Evolutionary conservation across 2,113 vertebrate species (phyloP).

Genomic region (Macrotis lagotis): DNA sequence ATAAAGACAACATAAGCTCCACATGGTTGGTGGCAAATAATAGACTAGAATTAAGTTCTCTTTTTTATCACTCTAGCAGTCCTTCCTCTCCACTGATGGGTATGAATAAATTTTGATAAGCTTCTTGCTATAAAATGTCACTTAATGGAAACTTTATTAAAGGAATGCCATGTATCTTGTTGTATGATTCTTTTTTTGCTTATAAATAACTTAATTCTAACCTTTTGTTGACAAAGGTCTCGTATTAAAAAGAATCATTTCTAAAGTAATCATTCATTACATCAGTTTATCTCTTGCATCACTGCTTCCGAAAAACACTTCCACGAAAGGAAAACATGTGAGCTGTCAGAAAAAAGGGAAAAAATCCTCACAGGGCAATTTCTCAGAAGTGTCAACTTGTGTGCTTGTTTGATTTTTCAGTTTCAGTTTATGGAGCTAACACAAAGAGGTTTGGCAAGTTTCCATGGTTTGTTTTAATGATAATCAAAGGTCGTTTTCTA

Average conservation of each 20-base stretch:
- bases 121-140: background rate
- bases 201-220: background rate
- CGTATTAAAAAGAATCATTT: background rate
- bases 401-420: background rate
- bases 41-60: background rate
- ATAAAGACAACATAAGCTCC: no score
- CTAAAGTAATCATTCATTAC: background rate
- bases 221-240: background rate
- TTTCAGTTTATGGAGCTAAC: background rate
- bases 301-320: background rate
- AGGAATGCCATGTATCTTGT: background rate
- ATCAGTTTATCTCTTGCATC: background rate
- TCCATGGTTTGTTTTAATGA: background rate
- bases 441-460: background rate
- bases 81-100: background rate
- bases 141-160: background rate
- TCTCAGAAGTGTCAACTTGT: background rate
- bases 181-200: background rate
- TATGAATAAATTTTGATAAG: background rate
- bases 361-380: background rate
- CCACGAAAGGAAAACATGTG: background rate
- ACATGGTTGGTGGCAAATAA: background rate
- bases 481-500: background rate
- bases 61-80: background rate
- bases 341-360: background rate